These are phyloP conservation scores for Chrysochloris asiatica DNA, from an alignment of 2,113 vertebrate genomes.

Conservation along the genomic window DNA sequence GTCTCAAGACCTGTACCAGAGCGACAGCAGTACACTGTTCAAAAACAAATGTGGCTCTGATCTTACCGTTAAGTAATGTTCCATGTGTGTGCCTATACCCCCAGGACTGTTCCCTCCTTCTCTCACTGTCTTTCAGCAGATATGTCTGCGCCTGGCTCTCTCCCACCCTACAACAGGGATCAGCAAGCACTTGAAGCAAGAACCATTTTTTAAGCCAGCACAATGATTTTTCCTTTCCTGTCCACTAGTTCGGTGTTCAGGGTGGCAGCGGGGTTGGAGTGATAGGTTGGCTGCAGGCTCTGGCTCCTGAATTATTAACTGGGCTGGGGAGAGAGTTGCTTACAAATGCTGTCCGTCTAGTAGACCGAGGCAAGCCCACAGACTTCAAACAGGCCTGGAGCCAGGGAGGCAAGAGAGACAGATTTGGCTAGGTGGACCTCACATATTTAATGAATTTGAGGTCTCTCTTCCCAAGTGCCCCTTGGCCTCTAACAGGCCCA, in stretches of 20 bases:
- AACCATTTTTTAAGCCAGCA: not conserved
- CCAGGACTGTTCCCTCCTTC: not conserved
- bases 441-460: not conserved
- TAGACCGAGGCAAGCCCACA: not conserved
- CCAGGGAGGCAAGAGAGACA: constrained; percentile 23
- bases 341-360: constrained; percentile 71
- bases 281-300: constrained; percentile 54
- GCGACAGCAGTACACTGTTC: fast-evolving
- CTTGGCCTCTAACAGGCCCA: fast-evolving
- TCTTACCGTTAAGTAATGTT: not conserved
- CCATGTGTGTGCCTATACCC: fast-evolving
- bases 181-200: not conserved
- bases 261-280: constrained; percentile 41
- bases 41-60: not conserved
- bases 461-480: not conserved
- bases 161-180: not conserved
- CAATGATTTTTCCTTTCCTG: constrained; percentile 21
- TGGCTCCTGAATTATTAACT: constrained; percentile 80
- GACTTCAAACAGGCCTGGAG: constrained; percentile 53
- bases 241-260: fast-evolving
- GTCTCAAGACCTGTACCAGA: too few species aligned
- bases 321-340: constrained; percentile 65
- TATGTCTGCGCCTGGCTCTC: not conserved
- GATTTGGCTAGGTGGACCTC: constrained; percentile 25
- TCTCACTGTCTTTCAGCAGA: not conserved